Evolutionary conservation across 2,888 invertebrate species (phyloP).

Genomic region (Dasypolia templi): DNA sequence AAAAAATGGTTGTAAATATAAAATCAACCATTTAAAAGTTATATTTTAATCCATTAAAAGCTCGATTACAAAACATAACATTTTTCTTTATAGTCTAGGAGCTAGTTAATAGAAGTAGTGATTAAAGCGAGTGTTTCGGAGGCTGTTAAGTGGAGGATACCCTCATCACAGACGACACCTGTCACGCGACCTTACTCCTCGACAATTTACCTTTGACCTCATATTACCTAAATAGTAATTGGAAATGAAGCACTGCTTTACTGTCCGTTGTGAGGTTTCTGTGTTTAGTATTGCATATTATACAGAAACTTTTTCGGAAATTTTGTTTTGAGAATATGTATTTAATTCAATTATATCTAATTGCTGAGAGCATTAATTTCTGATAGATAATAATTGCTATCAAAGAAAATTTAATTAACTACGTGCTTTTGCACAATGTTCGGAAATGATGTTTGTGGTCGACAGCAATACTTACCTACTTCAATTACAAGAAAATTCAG

Average conservation of each 20-base stretch:
- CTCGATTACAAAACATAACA: neutral
- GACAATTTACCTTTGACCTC: constrained; percentile 68
- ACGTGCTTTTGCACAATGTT: constrained; percentile 21
- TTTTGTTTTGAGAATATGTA: neutral
- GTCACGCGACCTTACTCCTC: constrained; percentile 68
- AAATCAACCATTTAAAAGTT: neutral
- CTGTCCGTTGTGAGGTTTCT: constrained; percentile 25
- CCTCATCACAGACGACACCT: constrained; percentile 73
- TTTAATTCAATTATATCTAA: neutral
- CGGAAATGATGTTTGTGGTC: constrained; percentile 29
- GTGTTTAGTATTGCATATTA: too few species aligned
- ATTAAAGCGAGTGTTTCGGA: constrained; percentile 60
- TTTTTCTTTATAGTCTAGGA: constrained; percentile 17
- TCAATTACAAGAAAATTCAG: constrained; percentile 22
- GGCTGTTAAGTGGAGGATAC: constrained; percentile 62
- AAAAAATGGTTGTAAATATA: neutral
- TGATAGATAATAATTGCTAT: constrained; percentile 2
- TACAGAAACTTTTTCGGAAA: neutral
- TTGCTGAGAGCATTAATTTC: constrained; percentile 3
- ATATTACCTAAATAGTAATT: constrained; percentile 73
- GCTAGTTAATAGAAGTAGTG: constrained; percentile 58
- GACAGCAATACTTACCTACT: neutral
- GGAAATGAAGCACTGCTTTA: constrained; percentile 58
- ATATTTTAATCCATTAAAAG: neutral
- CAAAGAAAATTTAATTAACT: constrained; percentile 31